These are phyloP conservation scores for Heliornis fulica DNA, from an alignment of 2,113 vertebrate genomes.

Conservation along the genomic window DNA sequence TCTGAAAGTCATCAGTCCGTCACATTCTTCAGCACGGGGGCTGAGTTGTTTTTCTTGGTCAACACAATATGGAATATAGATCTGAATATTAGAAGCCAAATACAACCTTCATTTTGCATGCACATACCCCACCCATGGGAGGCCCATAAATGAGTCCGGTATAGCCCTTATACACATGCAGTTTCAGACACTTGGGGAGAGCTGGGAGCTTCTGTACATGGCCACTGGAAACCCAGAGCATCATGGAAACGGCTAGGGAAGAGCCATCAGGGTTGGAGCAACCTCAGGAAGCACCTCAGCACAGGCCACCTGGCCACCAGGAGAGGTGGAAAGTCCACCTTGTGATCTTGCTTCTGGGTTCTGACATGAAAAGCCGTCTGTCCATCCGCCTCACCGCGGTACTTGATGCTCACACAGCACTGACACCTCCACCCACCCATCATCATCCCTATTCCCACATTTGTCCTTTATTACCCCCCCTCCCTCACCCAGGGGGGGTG, in stretches of 20 bases:
- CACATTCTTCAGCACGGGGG: conserved; percentile 59
- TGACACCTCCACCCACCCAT: not conserved
- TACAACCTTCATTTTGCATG: conserved; percentile 71
- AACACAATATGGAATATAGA: conserved; percentile 69
- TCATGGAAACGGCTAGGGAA: not conserved
- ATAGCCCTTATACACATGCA: conserved; percentile 68
- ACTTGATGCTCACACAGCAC: not conserved
- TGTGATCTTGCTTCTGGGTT: not conserved
- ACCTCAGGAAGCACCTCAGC: not conserved
- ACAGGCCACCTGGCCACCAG: not conserved
- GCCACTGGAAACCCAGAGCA: not conserved
- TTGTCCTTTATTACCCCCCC: not conserved
- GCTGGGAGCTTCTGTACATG: conserved; percentile 48
- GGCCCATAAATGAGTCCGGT: conserved; percentile 23
- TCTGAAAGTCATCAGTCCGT: conserved; percentile 62
- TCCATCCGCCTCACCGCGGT: not conserved
- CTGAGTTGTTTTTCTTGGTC: conserved; percentile 58
- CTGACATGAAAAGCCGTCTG: not conserved
- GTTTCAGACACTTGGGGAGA: conserved; percentile 23
- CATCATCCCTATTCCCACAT: not conserved
- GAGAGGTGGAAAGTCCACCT: not conserved
- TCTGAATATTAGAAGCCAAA: conserved; percentile 64
- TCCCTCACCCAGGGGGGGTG: accelerated
- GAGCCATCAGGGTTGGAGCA: not conserved
- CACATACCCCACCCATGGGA: conserved; percentile 42